Conservation (phyloP, 1,140 invertebrate genomes). For the Thrips palmi region DNA sequence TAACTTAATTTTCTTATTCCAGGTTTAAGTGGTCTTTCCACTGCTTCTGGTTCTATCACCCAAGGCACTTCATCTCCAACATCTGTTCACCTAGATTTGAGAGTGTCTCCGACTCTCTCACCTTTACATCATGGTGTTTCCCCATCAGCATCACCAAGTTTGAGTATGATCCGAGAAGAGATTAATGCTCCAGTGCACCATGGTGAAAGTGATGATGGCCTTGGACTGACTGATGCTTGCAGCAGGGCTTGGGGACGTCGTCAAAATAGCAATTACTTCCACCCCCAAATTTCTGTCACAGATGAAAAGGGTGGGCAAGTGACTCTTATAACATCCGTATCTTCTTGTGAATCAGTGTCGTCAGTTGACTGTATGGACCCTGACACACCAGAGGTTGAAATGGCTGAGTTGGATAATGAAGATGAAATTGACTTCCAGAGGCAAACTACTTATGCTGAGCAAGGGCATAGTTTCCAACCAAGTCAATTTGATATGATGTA, state of each 20-base stretch:
- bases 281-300: constrained; percentile 78
- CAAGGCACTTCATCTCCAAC: constrained; percentile 38
- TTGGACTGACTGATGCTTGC: background rate
- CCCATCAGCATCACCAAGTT: constrained; percentile 31
- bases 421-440: too few species aligned
- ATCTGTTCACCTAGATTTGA: background rate
- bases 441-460: too few species aligned
- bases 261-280: constrained; percentile 18
- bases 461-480: too few species aligned
- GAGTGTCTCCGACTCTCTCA: background rate
- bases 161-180: constrained; percentile 80
- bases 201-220: background rate
- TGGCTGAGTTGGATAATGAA: too few species aligned
- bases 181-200: background rate
- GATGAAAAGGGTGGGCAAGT: constrained; percentile 73
- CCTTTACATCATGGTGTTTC: too few species aligned
- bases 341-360: constrained; percentile 29
- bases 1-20: too few species aligned
- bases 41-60: constrained; percentile 42
- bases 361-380: constrained; percentile 42
- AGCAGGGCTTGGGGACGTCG: background rate
- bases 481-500: too few species aligned
- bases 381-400: constrained; percentile 28
- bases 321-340: constrained; percentile 40
- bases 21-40: too few species aligned